Evolutionary conservation across 2,888 invertebrate species (phyloP), one percentile per base, ranked within the genome.

Genomic region (Acholoe squamosa): DNA sequence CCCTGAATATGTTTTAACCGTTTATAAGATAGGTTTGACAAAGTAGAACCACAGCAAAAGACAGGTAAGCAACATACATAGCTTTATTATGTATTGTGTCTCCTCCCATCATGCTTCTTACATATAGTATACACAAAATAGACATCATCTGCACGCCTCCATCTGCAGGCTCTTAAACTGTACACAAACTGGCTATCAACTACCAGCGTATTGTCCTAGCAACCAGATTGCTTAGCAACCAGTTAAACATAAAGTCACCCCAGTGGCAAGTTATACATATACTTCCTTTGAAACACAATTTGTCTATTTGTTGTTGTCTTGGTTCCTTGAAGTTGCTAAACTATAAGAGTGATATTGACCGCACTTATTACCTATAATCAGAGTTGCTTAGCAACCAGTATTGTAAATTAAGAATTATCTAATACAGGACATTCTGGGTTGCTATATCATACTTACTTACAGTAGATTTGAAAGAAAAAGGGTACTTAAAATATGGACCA

Each of bases 111-210:
- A 43, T 43, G 34, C 80, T 80, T 33, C 80, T 14, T 43, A 80
- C 43, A 80, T 80, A 80, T 80, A 43, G 80, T 80, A n/a, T 80
- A 80, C 80, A 80, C 80, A 80, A 80, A 80, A 80, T 80, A 80
- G 80, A 80, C 43, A 5, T 80, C 43, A 3, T 71, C 31, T 71
- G 71, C 28, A 7, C 28, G 31, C 71, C 43, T 43, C 3, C 71
- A 0, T 71, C n/a, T 28, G 14, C 71, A 25, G 80, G 16, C 34
- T 33, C 80, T 43, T 80, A 33, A 34, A 80, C 80, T 80, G 80
- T 80, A 80, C 80, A 80, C 34, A 80, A 25, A 19, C 76, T 31
- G 80, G 80, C 0, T 16, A 3, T 12, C 80, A 3, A 43, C 33
- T 43, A 43, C 80, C 19, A 22, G 80, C 43, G 80, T 80, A 19